Evolutionary conservation across 2,888 invertebrate genomes (phyloP).

Genomic region (Acheta domesticus): DNA sequence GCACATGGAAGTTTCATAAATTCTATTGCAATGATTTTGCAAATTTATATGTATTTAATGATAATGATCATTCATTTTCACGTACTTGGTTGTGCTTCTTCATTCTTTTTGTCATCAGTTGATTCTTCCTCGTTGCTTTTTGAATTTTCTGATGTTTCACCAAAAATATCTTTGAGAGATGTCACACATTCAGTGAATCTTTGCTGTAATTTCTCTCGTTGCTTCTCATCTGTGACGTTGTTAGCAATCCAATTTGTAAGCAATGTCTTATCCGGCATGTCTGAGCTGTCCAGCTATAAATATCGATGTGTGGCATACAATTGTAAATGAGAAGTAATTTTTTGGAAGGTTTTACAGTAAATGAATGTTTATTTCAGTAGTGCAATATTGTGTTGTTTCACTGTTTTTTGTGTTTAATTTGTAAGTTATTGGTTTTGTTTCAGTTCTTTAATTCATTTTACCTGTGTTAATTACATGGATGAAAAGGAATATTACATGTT

Average conservation of each 20-base stretch:
- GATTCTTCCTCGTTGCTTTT: neutral
- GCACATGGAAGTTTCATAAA: neutral
- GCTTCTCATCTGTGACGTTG: neutral
- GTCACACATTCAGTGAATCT: neutral
- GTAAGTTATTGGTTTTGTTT: too few species aligned
- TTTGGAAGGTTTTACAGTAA: neutral
- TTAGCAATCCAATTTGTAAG: neutral
- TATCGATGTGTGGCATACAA: neutral
- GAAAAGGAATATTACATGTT: too few species aligned
- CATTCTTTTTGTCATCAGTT: neutral
- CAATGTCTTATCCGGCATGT: neutral
- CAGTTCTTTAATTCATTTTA: too few species aligned
- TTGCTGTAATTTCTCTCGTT: neutral
- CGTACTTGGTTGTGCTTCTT: neutral
- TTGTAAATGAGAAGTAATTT: neutral
- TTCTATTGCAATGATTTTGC: neutral
- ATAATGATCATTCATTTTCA: neutral
- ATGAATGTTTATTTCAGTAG: neutral
- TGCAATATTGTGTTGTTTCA: conserved; percentile 6
- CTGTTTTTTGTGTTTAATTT: neutral
- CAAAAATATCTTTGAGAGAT: neutral
- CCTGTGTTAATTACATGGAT: too few species aligned
- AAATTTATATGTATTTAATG: neutral
- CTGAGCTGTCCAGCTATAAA: neutral
- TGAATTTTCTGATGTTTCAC: neutral